A percentile compares a stretch with the other conserved stretches of the same genome.
Conservation (phyloP, 2,113 vertebrate species). For the Nycticorax nycticorax region DNA sequence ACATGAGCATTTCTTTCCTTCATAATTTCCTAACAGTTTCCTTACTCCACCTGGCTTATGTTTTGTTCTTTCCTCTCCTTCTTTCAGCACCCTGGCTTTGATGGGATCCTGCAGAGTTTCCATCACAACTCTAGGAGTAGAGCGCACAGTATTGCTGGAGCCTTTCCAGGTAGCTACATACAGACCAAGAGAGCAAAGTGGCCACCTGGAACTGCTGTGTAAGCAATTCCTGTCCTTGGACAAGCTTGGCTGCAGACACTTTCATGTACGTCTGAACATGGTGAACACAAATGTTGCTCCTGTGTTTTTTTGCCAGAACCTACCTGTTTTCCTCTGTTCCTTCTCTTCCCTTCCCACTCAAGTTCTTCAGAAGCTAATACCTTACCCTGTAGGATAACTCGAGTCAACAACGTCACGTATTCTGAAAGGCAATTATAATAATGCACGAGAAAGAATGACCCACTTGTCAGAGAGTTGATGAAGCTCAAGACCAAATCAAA, state of each 20-base stretch:
- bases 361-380: not conserved
- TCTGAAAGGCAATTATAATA: not conserved
- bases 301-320: not conserved
- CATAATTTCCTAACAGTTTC: not conserved
- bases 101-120: not conserved
- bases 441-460: not conserved
- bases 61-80: not conserved
- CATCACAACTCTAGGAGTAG: not conserved
- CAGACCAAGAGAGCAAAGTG: not conserved
- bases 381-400: not conserved
- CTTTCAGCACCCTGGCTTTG: not conserved
- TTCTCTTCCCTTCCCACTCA: not conserved
- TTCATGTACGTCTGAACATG: fast-evolving
- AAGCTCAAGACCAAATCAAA: not conserved
- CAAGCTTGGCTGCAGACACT: not conserved
- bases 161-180: not conserved
- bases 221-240: not conserved
- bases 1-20: not conserved
- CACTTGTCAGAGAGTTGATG: not conserved
- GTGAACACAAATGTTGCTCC: not conserved
- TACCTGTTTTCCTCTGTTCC: not conserved
- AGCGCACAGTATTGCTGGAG: not conserved
- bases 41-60: not conserved
- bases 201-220: not conserved
- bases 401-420: not conserved